Evolutionary conservation across 2,113 vertebrate species (phyloP).

Genomic region (Anolis carolinensis): DNA sequence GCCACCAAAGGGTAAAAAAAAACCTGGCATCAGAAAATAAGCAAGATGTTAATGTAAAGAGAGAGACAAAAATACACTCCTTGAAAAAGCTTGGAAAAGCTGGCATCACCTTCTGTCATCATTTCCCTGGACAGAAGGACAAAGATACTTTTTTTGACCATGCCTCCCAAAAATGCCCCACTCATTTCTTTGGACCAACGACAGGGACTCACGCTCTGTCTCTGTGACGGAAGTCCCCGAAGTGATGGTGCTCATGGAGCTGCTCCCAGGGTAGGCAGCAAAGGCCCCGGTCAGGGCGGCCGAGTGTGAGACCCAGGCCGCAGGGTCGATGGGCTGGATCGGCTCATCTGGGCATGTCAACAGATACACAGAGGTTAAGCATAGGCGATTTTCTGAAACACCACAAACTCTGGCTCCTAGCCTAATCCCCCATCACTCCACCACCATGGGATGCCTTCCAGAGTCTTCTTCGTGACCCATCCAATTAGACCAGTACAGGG

Average conservation of each 20-base stretch:
- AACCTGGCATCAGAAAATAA: too few relatives aligned
- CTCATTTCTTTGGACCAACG: background rate
- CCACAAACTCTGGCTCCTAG: background rate
- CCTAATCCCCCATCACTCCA: background rate
- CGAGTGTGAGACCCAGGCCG: slow-evolving; percentile 97
- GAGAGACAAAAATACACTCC: too few relatives aligned
- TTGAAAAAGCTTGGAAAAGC: too few relatives aligned
- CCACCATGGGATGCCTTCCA: background rate
- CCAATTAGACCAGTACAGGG: too few relatives aligned
- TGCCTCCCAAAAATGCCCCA: too few relatives aligned
- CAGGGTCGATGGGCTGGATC: slow-evolving; percentile 95
- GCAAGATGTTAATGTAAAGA: too few relatives aligned
- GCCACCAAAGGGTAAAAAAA: too few relatives aligned
- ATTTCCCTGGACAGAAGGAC: too few relatives aligned
- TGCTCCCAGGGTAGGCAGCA: slow-evolving; percentile 93
- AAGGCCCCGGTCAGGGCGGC: slow-evolving; percentile 96
- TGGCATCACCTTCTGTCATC: too few relatives aligned
- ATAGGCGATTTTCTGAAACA: too few relatives aligned
- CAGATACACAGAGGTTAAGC: slow-evolving; percentile 3
- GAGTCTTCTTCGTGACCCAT: slow-evolving; percentile 29
- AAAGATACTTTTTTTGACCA: too few relatives aligned
- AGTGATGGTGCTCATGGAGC: slow-evolving; percentile 89
- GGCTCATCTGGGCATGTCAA: slow-evolving; percentile 85
- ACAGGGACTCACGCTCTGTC: slow-evolving; percentile 90
- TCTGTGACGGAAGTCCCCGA: slow-evolving; percentile 91